Conservation (phyloP, 35 echinoderm and acorn worm species). For the Anneissia japonica region DNA sequence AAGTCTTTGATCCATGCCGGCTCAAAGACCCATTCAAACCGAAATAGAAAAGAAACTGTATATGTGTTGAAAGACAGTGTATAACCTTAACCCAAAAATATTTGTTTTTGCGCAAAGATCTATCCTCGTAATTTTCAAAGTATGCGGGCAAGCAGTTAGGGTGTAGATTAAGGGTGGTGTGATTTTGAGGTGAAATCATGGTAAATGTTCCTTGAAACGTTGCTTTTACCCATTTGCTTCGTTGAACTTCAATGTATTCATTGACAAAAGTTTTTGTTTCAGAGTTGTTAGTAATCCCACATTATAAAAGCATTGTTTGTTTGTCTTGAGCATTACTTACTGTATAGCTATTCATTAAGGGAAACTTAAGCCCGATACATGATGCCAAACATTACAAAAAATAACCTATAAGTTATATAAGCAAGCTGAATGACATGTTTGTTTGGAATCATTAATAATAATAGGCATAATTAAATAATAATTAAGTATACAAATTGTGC, state of each 20-base stretch:
- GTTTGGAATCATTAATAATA: too few species aligned
- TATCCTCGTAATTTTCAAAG: neutral
- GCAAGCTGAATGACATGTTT: too few species aligned
- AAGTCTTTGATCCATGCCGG: neutral
- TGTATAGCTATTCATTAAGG: too few species aligned
- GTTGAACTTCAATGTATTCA: neutral
- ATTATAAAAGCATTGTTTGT: neutral
- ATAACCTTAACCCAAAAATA: neutral
- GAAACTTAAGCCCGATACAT: too few species aligned
- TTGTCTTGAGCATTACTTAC: neutral
- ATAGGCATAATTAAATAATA: too few species aligned
- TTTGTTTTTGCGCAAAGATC: neutral
- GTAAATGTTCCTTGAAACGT: neutral
- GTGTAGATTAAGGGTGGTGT: neutral
- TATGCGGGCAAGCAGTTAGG: too few species aligned
- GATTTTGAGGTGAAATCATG: neutral
- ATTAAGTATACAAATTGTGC: too few species aligned
- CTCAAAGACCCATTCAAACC: neutral
- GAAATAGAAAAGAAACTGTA: neutral
- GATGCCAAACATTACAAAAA: too few species aligned
- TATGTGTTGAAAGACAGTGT: neutral
- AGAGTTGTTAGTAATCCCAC: neutral
- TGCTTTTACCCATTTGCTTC: neutral
- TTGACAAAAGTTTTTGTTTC: neutral
- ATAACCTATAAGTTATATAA: too few species aligned